phyloP scores from a whole-genome alignment of 2,888 invertebrate genomes.

The Saturnia japonica region DNA sequence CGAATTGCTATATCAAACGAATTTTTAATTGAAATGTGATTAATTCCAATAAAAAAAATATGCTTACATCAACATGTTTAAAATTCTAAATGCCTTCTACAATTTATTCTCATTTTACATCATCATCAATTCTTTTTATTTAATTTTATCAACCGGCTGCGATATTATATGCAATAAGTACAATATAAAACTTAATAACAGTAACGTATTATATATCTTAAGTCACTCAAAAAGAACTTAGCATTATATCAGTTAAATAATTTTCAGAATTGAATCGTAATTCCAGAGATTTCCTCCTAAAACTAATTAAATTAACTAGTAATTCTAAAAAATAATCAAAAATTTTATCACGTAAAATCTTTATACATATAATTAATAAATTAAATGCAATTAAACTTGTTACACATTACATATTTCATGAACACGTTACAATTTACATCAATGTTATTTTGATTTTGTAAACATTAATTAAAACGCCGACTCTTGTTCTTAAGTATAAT shows the following conservation, averaged over 20 bases:
- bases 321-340: background rate
- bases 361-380: background rate
- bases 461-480: background rate
- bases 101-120: too few species aligned
- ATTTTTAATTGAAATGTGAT: conserved; percentile 8
- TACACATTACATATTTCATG: background rate
- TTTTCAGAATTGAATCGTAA: too few species aligned
- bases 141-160: too few species aligned
- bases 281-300: too few species aligned
- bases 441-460: background rate
- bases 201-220: too few species aligned
- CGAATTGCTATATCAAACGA: conserved; percentile 16
- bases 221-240: too few species aligned
- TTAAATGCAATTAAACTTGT: background rate
- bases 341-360: background rate
- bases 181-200: too few species aligned
- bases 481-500: too few species aligned
- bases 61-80: background rate
- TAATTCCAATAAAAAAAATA: background rate
- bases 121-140: too few species aligned
- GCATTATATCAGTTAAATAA: too few species aligned
- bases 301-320: background rate
- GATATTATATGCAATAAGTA: too few species aligned
- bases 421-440: background rate
- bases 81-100: too few species aligned